A percentile compares a stretch with the other conserved stretches of the same genome.
These are phyloP conservation scores for Zingel zingel DNA, from an alignment of 2,113 vertebrate genomes.

Conservation along the genomic window DNA sequence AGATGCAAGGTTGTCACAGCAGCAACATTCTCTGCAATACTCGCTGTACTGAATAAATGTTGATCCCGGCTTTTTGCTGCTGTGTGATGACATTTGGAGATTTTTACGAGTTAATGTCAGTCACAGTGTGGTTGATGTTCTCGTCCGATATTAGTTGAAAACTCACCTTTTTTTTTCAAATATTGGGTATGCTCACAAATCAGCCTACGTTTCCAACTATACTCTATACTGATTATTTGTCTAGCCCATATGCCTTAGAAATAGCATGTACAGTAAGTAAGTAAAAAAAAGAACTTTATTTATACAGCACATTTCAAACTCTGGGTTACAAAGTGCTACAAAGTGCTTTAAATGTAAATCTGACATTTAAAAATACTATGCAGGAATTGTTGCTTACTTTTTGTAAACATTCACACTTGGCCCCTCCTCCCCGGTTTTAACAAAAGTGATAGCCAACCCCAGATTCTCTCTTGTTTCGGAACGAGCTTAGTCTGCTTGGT, in stretches of 20 bases:
- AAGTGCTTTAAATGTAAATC: too few species aligned
- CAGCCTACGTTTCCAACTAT: background rate
- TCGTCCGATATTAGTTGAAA: background rate
- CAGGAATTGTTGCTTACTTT: too few species aligned
- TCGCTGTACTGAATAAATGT: background rate
- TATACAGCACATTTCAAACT: background rate
- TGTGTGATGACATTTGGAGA: background rate
- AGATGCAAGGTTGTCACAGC: background rate
- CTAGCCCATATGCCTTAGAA: background rate
- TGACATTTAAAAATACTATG: too few species aligned
- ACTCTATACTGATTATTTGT: too few species aligned
- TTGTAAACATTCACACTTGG: too few species aligned
- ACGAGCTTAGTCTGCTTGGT: too few species aligned
- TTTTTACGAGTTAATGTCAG: background rate
- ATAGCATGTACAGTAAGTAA: background rate
- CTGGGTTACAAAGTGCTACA: too few species aligned
- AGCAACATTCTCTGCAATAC: background rate
- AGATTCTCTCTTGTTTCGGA: too few species aligned
- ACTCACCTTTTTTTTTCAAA: background rate
- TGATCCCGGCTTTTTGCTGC: background rate
- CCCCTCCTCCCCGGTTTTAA: too few species aligned
- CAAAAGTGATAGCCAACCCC: too few species aligned
- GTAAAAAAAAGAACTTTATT: background rate
- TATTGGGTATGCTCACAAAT: background rate
- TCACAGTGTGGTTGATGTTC: background rate